Evolutionary conservation across 2,888 invertebrate species (phyloP).

Genomic region (Aelia acuminata): DNA sequence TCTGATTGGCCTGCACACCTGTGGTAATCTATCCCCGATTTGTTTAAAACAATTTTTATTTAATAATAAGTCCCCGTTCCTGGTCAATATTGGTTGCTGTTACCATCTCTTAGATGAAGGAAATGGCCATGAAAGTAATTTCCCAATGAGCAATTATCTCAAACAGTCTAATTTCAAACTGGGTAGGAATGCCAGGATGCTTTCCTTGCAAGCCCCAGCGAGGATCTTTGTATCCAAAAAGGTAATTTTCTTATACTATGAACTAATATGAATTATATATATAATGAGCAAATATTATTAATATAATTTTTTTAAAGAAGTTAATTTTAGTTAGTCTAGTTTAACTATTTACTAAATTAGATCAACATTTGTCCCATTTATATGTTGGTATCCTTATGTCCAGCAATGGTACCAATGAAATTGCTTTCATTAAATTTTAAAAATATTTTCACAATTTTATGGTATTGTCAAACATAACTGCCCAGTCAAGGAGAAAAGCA

Average conservation of each 20-base stretch:
- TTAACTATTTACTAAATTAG: too few species aligned
- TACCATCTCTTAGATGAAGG: constrained; percentile 84
- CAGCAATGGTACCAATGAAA: too few species aligned
- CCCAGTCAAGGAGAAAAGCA: too few species aligned
- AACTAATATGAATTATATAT: background rate
- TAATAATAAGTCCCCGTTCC: constrained; percentile 72
- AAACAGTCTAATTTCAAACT: constrained; percentile 72
- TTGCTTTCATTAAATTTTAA: too few species aligned
- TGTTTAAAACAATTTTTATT: constrained; percentile 79
- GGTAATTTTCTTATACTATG: constrained; percentile 33
- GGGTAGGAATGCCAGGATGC: constrained; percentile 86
- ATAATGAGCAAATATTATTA: too few species aligned
- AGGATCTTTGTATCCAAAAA: constrained; percentile 47
- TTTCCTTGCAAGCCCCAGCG: constrained; percentile 81
- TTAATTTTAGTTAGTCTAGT: background rate
- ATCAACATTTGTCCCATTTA: too few species aligned
- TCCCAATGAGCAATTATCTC: constrained; percentile 79
- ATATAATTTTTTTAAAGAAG: background rate
- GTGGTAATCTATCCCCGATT: constrained; percentile 85
- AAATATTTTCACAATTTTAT: too few species aligned
- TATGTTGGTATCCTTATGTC: too few species aligned
- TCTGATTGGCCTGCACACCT: constrained; percentile 86
- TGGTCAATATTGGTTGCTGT: constrained; percentile 91
- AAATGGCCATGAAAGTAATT: constrained; percentile 71
- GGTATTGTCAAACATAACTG: too few species aligned